Percentiles rank a stretch among this genome's conserved stretches.
Conservation (phyloP, 2,113 vertebrate species). For the Plecotus auritus region DNA sequence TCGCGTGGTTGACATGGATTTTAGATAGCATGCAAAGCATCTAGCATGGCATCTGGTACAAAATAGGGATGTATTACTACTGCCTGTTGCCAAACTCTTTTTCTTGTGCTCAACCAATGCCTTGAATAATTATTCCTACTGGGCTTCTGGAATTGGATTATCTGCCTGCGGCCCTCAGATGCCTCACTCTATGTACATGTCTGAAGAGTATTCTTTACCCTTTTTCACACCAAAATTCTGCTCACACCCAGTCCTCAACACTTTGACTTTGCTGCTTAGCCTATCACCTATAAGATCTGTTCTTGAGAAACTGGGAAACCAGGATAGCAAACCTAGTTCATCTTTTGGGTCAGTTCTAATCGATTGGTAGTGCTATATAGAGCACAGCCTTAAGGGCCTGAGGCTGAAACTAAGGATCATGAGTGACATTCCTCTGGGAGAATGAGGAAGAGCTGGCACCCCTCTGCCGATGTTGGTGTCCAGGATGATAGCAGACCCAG, state of each 20-base stretch:
- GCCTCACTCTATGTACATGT: not conserved
- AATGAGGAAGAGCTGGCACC: fast-evolving
- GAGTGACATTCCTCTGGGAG: no score
- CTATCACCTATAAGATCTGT: not conserved
- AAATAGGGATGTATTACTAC: not conserved
- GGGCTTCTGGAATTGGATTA: not conserved
- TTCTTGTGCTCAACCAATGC: not conserved
- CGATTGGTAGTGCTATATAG: not conserved
- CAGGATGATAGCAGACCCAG: not conserved
- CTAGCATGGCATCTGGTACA: not conserved
- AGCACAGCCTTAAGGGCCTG: not conserved
- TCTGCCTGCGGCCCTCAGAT: not conserved
- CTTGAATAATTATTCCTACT: not conserved
- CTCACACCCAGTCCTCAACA: not conserved
- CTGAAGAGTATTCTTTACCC: not conserved
- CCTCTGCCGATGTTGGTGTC: not conserved
- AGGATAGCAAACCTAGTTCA: not conserved
- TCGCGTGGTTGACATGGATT: not conserved
- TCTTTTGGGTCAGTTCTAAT: not conserved
- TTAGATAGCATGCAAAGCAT: not conserved
- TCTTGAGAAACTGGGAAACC: not conserved
- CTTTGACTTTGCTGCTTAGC: not conserved
- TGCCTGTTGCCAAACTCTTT: not conserved
- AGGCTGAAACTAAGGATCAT: not conserved
- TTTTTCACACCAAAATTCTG: not conserved